These are phyloP conservation scores for Zosterops pallidus DNA, from an alignment of 2,113 vertebrate genomes.

Conservation along the genomic window DNA sequence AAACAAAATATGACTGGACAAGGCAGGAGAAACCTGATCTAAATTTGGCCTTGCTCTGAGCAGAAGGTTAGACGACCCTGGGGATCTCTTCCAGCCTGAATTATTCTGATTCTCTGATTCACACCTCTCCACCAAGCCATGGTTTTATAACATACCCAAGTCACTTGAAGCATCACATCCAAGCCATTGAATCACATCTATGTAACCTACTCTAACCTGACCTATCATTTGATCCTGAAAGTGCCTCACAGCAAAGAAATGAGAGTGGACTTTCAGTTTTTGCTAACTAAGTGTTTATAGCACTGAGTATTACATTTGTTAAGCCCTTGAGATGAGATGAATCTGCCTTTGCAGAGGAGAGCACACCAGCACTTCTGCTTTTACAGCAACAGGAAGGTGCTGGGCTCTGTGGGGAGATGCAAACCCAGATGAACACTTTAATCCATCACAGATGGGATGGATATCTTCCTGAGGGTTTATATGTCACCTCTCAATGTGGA, in stretches of 20 bases:
- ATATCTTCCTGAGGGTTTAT: neutral
- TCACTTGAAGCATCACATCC: neutral
- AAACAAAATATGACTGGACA: neutral
- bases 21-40: neutral
- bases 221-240: neutral
- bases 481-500: neutral
- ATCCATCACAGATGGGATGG: neutral
- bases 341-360: neutral
- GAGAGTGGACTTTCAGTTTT: neutral
- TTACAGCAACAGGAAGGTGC: rapidly evolving
- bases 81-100: neutral
- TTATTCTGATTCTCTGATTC: neutral
- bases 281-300: neutral
- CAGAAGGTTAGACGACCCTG: rapidly evolving
- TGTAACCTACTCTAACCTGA: neutral
- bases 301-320: neutral
- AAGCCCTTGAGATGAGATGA: neutral
- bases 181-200: neutral
- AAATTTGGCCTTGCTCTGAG: neutral
- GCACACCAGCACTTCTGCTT: rapidly evolving
- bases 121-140: neutral
- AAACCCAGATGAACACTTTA: neutral
- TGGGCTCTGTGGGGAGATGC: neutral
- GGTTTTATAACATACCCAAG: neutral
- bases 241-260: neutral